A percentile compares a stretch with the other conserved stretches of the same genome.
Evolutionary conservation across 2,113 vertebrate species (phyloP).

Genomic region (Nesoenas mayeri): DNA sequence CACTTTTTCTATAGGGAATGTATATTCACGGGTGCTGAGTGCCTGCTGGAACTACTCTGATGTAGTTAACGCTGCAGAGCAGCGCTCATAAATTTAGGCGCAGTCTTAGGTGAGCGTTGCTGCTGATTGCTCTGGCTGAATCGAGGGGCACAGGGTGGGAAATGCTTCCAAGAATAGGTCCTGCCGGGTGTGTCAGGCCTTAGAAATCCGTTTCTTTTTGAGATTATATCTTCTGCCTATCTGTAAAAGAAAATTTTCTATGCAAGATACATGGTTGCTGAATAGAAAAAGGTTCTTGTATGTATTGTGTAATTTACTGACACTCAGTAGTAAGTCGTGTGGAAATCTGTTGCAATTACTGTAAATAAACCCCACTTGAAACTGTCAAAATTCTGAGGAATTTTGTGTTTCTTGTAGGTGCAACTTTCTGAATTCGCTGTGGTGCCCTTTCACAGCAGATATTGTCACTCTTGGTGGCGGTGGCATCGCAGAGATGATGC

Average conservation of each 20-base stretch:
- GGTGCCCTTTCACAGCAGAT: not conserved
- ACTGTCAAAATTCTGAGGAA: constrained; percentile 21
- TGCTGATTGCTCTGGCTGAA: not conserved
- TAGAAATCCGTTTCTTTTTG: not conserved
- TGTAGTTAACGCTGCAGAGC: not conserved
- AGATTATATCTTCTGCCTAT: constrained; percentile 1
- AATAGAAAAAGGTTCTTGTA: not conserved
- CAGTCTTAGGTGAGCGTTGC: rapidly evolving
- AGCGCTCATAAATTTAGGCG: not conserved
- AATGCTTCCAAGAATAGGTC: not conserved
- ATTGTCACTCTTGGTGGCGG: not conserved
- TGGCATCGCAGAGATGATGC: not conserved
- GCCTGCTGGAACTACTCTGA: not conserved
- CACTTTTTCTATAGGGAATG: not conserved
- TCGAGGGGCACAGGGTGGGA: not conserved
- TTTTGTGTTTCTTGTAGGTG: not conserved
- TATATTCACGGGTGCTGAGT: not conserved
- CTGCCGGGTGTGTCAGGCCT: not conserved
- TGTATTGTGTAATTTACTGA: constrained; percentile 8
- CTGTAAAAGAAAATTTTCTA: not conserved
- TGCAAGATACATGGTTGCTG: not conserved
- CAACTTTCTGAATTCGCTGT: not conserved
- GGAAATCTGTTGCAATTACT: constrained; percentile 3
- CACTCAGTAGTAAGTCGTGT: not conserved
- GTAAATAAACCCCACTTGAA: constrained; percentile 53